Base-by-base conservation (phyloP, 2,797 vertebrate species). In the Mus caroli region DNA sequence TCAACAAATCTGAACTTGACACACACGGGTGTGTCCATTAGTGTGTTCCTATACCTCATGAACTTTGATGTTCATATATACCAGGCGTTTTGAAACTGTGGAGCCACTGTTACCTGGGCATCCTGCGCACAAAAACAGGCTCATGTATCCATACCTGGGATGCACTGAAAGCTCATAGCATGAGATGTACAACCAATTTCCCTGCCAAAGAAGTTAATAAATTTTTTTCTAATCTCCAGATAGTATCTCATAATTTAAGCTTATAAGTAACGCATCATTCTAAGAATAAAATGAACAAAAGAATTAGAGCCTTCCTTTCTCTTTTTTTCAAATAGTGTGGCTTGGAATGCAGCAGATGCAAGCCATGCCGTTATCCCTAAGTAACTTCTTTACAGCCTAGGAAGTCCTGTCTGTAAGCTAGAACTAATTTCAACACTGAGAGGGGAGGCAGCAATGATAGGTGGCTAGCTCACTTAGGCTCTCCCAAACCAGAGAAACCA, bases 201-300 rank as follows among this genome's bases (percentile, higher is more conserved):
- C 15, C 31, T 6, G 88, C 6, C 31, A 22, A 58, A 37, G n/a
- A n/a, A 79, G 4, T 20, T 20, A 54, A 62, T 8, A 64, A 20
- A 52, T 37, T 54, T 95, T 95, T 95, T 96, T 75, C 40, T 56
- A 56, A 19, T 86, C 56, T 83, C 43, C 90, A 93, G 34, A 75
- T 82, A n/a, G 71, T 73, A n/a, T n/a, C 71, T 85, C 50, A 14
- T 43, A 58, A 46, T 26, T 94, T 89, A 28, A 58, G 40, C 15
- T 90, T 67, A 62, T 87, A 76, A 6, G 34, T 40, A 67, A 73
- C 34, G 4, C 7, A 56, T 50, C 9, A 8, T 40, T 78, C 50
- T 28, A 71, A 54, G 88, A 89, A 91, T 28, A 75, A 95, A 91
- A 80, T 50, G 24, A 94, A 77, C 62, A 76, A 62, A 28, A 73